Evolutionary conservation across 2,888 invertebrate genomes (phyloP).

Genomic region (Branchellion lobata): DNA sequence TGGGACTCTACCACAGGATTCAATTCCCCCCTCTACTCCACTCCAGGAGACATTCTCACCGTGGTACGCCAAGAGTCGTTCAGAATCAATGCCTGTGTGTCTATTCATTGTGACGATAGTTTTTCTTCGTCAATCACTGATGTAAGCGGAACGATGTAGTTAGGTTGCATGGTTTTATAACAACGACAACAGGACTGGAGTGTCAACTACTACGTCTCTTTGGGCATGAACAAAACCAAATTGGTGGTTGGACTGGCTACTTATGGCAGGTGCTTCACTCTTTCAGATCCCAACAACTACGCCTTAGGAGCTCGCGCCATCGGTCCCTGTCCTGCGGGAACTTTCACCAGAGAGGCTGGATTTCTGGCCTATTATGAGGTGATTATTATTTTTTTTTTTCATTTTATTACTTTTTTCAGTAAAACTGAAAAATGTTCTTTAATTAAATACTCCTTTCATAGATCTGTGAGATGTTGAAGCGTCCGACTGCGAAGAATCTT

Average conservation of each 20-base stretch:
- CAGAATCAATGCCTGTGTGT: not conserved
- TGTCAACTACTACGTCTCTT: conserved; percentile 55
- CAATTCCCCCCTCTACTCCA: conserved; percentile 4
- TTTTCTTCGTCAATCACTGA: too few relatives aligned
- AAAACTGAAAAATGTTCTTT: not conserved
- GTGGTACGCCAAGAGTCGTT: not conserved
- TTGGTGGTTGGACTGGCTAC: conserved; percentile 56
- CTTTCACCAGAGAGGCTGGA: conserved; percentile 56
- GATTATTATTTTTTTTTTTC: not conserved
- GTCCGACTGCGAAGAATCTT: not conserved
- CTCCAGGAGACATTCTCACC: too few relatives aligned
- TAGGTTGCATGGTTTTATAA: too few relatives aligned
- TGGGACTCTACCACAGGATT: not conserved
- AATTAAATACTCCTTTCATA: not conserved
- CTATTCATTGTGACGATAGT: too few relatives aligned
- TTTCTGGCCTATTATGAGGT: conserved; percentile 59
- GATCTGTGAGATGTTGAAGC: conserved; percentile 7
- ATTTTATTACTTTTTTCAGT: too few relatives aligned
- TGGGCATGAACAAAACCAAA: conserved; percentile 55
- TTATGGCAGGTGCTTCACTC: conserved; percentile 56
- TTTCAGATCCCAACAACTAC: conserved; percentile 50
- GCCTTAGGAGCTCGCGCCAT: conserved; percentile 54
- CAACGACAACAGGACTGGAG: conserved; percentile 52
- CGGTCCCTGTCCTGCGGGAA: conserved; percentile 53
- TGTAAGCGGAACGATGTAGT: too few relatives aligned